phyloP scores from a whole-genome alignment of 2,113 vertebrate genomes.

The Mola mola region DNA sequence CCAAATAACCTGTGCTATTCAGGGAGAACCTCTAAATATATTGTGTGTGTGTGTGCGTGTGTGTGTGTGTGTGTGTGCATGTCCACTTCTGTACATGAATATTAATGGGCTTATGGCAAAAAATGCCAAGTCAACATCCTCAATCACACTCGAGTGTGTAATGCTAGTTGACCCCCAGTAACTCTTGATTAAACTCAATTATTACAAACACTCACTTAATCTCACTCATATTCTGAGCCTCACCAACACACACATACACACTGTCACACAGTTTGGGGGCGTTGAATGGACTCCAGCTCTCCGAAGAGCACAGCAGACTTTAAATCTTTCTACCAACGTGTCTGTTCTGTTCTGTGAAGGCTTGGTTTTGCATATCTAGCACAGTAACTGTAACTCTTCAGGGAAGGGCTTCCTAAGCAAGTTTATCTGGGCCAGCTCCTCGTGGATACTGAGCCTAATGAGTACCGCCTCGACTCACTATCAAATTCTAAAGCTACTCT shows the following conservation, averaged over 20 bases:
- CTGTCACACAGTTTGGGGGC: slow-evolving; percentile 1
- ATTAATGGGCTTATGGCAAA: slow-evolving; percentile 33
- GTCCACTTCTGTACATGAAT: background rate
- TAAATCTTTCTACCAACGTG: slow-evolving; percentile 39
- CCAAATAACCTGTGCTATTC: too few relatives aligned
- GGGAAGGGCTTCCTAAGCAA: slow-evolving; percentile 64
- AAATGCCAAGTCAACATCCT: slow-evolving; percentile 49
- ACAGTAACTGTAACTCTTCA: slow-evolving; percentile 65
- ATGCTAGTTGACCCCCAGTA: slow-evolving; percentile 44
- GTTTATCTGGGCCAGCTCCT: slow-evolving; percentile 75
- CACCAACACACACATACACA: background rate
- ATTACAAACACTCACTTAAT: slow-evolving; percentile 42
- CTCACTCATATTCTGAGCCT: slow-evolving; percentile 10
- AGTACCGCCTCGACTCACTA: slow-evolving; percentile 51
- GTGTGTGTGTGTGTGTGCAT: background rate
- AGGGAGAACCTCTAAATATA: too few relatives aligned
- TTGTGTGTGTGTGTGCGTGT: too few relatives aligned
- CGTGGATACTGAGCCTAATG: slow-evolving; percentile 61
- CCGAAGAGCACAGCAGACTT: slow-evolving; percentile 41
- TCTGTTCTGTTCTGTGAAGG: slow-evolving; percentile 47
- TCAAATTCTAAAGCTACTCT: slow-evolving; percentile 35
- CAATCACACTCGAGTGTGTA: slow-evolving; percentile 48
- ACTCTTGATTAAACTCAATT: slow-evolving; percentile 58
- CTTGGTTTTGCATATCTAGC: slow-evolving; percentile 66
- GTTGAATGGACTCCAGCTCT: slow-evolving; percentile 50